Conservation (phyloP, 2,113 vertebrate genomes). For the Rallus limicola region DNA sequence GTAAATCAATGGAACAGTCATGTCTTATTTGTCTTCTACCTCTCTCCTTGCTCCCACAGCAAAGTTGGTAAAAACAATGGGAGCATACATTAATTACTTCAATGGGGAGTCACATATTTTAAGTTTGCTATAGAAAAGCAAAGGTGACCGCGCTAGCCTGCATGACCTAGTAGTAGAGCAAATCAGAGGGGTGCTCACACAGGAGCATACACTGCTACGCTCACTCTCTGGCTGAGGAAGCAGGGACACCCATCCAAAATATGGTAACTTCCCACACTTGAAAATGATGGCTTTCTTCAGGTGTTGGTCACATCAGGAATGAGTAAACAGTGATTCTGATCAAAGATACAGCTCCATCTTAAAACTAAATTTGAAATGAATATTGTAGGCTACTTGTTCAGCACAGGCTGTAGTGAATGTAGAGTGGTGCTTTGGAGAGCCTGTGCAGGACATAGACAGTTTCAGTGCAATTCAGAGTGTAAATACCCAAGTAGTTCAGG, state of each 20-base stretch:
- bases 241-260: background rate
- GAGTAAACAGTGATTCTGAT: background rate
- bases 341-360: background rate
- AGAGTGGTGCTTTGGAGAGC: background rate
- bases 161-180: background rate
- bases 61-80: background rate
- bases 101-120: background rate
- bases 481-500: background rate
- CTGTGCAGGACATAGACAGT: background rate
- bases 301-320: background rate
- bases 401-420: background rate
- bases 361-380: background rate
- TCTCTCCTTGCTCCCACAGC: background rate
- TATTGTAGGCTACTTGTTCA: background rate
- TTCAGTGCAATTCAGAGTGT: background rate
- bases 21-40: background rate
- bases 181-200: background rate
- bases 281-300: background rate
- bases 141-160: background rate
- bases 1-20: background rate
- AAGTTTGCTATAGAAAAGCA: background rate
- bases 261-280: background rate
- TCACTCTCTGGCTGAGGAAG: background rate
- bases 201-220: background rate
- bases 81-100: background rate